These are phyloP conservation scores for Catocala fraxini DNA, from an alignment of 2,888 invertebrate genomes.

Conservation along the genomic window DNA sequence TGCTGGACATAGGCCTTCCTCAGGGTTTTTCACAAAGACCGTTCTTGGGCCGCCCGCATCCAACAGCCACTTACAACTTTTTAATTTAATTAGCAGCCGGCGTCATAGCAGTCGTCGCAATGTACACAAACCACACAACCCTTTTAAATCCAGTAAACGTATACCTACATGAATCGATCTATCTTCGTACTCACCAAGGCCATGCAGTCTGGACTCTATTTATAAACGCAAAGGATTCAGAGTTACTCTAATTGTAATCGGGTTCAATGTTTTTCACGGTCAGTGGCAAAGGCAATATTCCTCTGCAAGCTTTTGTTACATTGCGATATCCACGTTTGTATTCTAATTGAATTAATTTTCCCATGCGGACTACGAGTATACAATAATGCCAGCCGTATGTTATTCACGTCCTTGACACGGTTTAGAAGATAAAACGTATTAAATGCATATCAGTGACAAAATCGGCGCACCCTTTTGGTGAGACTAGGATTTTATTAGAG, in stretches of 20 bases:
- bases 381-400: slow-evolving; percentile 35
- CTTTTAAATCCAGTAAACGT: too few relatives aligned
- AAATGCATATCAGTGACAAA: slow-evolving; percentile 64
- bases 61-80: too few relatives aligned
- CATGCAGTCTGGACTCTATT: neutral
- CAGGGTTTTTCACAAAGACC: too few relatives aligned
- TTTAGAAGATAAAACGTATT: slow-evolving; percentile 63
- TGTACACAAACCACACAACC: too few relatives aligned
- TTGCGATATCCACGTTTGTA: slow-evolving; percentile 43
- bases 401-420: slow-evolving; percentile 72
- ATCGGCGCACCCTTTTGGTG: slow-evolving; percentile 63
- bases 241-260: slow-evolving; percentile 8
- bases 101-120: too few relatives aligned
- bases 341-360: slow-evolving; percentile 76
- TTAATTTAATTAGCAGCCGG: too few relatives aligned
- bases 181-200: neutral
- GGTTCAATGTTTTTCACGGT: slow-evolving; percentile 41
- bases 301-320: slow-evolving; percentile 33
- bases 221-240: neutral
- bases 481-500: slow-evolving; percentile 55
- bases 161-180: too few relatives aligned
- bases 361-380: slow-evolving; percentile 61
- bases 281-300: slow-evolving; percentile 29
- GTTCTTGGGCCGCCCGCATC: too few relatives aligned
- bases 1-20: too few relatives aligned